Evolutionary conservation across 2,113 vertebrate genomes (phyloP).

Genomic region (Peucedramus taeniatus): DNA sequence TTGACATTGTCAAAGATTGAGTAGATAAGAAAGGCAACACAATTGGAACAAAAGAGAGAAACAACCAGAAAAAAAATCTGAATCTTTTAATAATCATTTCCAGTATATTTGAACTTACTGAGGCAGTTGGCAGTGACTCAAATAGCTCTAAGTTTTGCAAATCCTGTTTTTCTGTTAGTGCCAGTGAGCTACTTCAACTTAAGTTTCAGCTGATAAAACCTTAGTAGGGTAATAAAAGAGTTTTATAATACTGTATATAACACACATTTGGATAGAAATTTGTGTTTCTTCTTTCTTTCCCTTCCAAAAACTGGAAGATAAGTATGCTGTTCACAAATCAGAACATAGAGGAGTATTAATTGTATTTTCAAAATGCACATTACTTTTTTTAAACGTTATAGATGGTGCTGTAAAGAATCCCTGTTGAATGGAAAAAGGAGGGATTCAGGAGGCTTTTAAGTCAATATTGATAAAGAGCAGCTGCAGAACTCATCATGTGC

Average conservation of each 20-base stretch:
- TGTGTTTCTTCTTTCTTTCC: background rate
- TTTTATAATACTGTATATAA: background rate
- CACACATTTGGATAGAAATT: background rate
- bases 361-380: background rate
- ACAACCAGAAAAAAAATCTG: background rate
- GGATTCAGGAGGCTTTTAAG: background rate
- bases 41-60: background rate
- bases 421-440: background rate
- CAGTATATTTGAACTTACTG: background rate
- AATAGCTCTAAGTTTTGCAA: background rate
- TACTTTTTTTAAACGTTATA: background rate
- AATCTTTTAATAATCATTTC: background rate
- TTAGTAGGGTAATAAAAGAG: background rate
- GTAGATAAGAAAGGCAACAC: background rate
- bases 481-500: background rate
- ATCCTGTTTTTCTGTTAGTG: background rate
- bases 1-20: background rate
- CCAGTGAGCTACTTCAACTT: background rate
- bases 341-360: background rate
- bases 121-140: background rate
- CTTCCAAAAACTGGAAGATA: background rate
- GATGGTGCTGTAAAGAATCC: background rate
- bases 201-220: background rate
- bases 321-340: background rate
- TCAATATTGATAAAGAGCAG: background rate